phyloP scores from a whole-genome alignment of 2,797 vertebrate species.

The Crotalus adamanteus region DNA sequence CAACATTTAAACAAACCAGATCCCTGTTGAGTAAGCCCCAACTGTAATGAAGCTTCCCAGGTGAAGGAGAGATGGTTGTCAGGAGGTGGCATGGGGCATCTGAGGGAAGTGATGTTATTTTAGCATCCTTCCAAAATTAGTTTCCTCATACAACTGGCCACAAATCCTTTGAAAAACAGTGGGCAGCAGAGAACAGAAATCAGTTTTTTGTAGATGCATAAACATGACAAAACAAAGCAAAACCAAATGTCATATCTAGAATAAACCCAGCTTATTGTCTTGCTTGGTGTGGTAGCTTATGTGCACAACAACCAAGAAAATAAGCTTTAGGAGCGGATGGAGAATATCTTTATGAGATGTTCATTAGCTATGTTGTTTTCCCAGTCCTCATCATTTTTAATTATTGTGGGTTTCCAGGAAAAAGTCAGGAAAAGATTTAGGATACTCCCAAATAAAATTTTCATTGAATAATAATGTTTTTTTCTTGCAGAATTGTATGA shows the following conservation, averaged over 20 bases:
- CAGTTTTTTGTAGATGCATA: not conserved
- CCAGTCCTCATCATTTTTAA: not conserved
- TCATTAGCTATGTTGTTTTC: not conserved
- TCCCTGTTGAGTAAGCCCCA: constrained; percentile 7
- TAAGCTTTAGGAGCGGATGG: not conserved
- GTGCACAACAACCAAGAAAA: not conserved
- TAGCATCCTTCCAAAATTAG: not conserved
- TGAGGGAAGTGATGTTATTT: not conserved
- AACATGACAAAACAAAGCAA: not conserved
- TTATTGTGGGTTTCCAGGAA: not conserved
- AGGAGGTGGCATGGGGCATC: not conserved
- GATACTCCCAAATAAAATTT: not conserved
- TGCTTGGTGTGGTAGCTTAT: not conserved
- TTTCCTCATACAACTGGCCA: not conserved
- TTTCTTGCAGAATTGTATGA: not conserved
- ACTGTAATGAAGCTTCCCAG: constrained; percentile 22
- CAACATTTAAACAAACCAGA: not conserved
- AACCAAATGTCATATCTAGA: not conserved
- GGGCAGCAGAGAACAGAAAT: not conserved
- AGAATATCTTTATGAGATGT: not conserved
- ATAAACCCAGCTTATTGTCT: not conserved
- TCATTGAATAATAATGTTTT: not conserved
- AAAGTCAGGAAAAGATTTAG: not conserved
- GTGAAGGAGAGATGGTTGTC: not conserved
- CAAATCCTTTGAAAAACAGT: not conserved